A percentile compares a stretch with the other conserved stretches of the same genome.
Evolutionary conservation across 2,797 vertebrate genomes (phyloP).

Genomic region (Centroberyx gerrardi): DNA sequence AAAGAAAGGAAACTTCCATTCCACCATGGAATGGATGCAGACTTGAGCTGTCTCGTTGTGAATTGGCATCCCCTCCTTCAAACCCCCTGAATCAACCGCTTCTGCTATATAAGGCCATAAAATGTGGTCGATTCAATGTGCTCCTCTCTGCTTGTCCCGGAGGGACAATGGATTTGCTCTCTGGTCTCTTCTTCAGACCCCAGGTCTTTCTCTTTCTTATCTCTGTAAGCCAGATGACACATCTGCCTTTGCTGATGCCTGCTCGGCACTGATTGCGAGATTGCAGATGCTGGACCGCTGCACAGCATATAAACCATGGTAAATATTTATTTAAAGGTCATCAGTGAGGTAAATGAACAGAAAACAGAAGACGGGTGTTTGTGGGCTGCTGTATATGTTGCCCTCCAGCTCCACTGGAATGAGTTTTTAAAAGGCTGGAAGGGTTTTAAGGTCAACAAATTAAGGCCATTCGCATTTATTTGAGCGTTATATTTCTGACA

Average conservation of each 20-base stretch:
- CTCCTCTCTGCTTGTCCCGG: conserved; percentile 9
- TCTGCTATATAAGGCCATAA: neutral
- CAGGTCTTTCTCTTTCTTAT: conserved; percentile 43
- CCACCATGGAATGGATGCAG: neutral
- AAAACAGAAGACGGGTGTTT: conserved; percentile 36
- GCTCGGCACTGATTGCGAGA: conserved; percentile 44
- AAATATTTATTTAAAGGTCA: conserved; percentile 78
- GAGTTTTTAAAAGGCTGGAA: conserved; percentile 29
- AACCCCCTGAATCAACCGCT: neutral
- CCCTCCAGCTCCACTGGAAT: conserved; percentile 31
- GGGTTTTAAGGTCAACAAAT: conserved; percentile 32
- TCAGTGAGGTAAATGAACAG: conserved; percentile 71
- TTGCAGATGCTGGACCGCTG: conserved; percentile 43
- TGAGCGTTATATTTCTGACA: conserved; percentile 12
- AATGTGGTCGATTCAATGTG: conserved; percentile 16
- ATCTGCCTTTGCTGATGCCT: conserved; percentile 65
- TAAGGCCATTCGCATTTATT: conserved; percentile 35
- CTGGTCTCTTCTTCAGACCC: conserved; percentile 15
- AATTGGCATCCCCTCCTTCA: neutral
- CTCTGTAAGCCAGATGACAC: conserved; percentile 66
- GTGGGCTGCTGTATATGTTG: conserved; percentile 10
- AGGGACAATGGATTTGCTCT: conserved; percentile 19
- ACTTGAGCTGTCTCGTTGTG: neutral
- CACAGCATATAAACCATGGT: conserved; percentile 47
- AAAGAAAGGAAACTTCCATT: neutral